Evolutionary conservation across 92 coral and sea anemone species (phyloP).

Genomic region (Phenganax marumi): DNA sequence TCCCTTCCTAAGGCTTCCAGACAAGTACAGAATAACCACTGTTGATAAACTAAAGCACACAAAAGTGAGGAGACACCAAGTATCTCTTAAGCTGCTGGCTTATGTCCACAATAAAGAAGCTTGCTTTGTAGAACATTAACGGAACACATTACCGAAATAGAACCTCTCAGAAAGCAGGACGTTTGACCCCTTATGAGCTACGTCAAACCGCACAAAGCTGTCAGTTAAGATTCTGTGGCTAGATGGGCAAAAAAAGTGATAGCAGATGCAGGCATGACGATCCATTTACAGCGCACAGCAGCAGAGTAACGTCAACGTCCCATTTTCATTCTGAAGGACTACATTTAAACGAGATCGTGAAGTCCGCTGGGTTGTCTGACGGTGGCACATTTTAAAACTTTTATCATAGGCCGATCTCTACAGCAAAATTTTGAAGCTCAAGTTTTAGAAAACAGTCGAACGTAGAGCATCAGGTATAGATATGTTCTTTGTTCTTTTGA

Average conservation of each 20-base stretch:
- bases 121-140: background rate
- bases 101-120: background rate
- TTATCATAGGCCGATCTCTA: constrained; percentile 45
- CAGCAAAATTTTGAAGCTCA: constrained; percentile 40
- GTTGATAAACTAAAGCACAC: background rate
- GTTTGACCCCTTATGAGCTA: background rate
- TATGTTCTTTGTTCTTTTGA: background rate
- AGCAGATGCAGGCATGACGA: constrained; percentile 36
- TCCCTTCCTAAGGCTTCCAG: background rate
- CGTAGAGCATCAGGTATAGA: constrained; percentile 10
- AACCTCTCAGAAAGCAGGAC: background rate
- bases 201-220: constrained; percentile 19
- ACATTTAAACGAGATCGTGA: constrained; percentile 27
- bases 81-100: background rate
- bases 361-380: constrained; percentile 48
- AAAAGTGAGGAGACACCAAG: background rate
- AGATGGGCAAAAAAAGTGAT: constrained; percentile 19
- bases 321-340: constrained; percentile 10
- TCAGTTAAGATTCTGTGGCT: constrained; percentile 28
- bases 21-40: background rate
- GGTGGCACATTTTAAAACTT: constrained; percentile 40
- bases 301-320: constrained; percentile 44
- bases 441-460: too few relatives aligned
- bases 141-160: background rate
- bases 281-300: constrained; percentile 39